phyloP scores from a whole-genome alignment of 1,140 invertebrate species.

The Notospermus geniculatus region DNA sequence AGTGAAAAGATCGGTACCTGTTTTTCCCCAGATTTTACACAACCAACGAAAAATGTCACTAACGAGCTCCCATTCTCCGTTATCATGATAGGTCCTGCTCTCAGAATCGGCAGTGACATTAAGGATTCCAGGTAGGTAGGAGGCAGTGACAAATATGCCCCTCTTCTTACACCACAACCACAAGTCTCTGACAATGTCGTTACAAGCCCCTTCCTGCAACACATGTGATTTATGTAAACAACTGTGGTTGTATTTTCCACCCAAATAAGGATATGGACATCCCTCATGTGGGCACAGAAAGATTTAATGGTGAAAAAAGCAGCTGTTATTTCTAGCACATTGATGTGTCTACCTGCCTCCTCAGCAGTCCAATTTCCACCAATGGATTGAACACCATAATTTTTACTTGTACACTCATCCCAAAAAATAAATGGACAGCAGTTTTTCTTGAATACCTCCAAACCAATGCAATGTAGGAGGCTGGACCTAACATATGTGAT shows the following conservation, averaged over 20 bases:
- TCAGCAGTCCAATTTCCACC: not conserved
- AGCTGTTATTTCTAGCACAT: conserved; percentile 17
- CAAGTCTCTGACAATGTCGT: not conserved
- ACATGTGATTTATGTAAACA: conserved; percentile 19
- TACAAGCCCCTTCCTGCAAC: conserved; percentile 10
- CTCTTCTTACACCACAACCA: conserved; percentile 23
- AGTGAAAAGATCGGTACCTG: conserved; percentile 26
- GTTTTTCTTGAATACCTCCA: too few relatives aligned
- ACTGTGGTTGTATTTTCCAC: conserved; percentile 16
- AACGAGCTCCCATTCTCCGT: conserved; percentile 22
- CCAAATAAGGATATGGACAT: conserved; percentile 13
- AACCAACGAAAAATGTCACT: conserved; percentile 9
- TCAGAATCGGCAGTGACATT: conserved; percentile 25
- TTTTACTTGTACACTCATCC: too few relatives aligned
- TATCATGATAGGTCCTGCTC: conserved; percentile 20
- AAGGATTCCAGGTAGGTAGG: conserved; percentile 19
- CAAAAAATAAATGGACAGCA: too few relatives aligned
- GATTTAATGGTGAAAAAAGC: conserved; percentile 15
- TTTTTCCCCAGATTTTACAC: not conserved
- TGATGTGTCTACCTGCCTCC: conserved; percentile 7
- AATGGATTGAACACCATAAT: too few relatives aligned
- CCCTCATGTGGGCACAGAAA: not conserved
- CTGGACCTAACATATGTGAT: too few relatives aligned
- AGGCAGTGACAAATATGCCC: conserved; percentile 17
- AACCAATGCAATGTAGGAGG: too few relatives aligned